phyloP scores from a whole-genome alignment of 2,888 invertebrate species.

The Carabus problematicus region DNA sequence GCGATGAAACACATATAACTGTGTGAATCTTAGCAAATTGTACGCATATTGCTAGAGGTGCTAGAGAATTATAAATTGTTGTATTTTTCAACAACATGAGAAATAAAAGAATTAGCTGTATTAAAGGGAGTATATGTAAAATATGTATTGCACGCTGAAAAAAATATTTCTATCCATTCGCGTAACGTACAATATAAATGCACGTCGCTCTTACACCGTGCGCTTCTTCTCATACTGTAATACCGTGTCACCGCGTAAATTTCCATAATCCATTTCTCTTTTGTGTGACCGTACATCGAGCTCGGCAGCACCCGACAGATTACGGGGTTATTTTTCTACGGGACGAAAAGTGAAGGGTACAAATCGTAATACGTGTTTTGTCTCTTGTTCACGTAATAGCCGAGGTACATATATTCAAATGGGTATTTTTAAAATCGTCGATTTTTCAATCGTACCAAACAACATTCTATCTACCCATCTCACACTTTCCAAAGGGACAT shows the following conservation, averaged over 20 bases:
- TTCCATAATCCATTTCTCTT: constrained; percentile 30
- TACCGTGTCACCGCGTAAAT: constrained; percentile 24
- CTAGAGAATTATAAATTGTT: no score
- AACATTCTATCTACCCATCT: no score
- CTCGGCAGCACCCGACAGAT: constrained; percentile 3
- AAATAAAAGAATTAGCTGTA: no score
- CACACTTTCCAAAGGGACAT: constrained; percentile 16
- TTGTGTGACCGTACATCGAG: constrained; percentile 15
- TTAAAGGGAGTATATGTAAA: no score
- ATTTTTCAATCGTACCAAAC: constrained; percentile 23
- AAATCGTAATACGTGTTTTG: constrained; percentile 38
- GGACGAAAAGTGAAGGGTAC: constrained; percentile 22
- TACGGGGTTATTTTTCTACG: constrained; percentile 18
- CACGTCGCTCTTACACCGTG: no score
- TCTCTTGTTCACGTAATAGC: constrained; percentile 26
- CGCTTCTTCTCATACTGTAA: neutral
- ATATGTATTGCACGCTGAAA: no score
- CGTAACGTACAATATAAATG: no score
- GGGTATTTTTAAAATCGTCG: constrained; percentile 34
- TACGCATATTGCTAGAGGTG: no score
- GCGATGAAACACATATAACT: no score
- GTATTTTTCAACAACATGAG: no score
- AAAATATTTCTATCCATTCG: no score
- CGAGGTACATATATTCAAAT: constrained; percentile 30
- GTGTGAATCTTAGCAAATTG: no score